phyloP scores from a whole-genome alignment of 1,140 invertebrate species.

The Medauroidea extradentata region DNA sequence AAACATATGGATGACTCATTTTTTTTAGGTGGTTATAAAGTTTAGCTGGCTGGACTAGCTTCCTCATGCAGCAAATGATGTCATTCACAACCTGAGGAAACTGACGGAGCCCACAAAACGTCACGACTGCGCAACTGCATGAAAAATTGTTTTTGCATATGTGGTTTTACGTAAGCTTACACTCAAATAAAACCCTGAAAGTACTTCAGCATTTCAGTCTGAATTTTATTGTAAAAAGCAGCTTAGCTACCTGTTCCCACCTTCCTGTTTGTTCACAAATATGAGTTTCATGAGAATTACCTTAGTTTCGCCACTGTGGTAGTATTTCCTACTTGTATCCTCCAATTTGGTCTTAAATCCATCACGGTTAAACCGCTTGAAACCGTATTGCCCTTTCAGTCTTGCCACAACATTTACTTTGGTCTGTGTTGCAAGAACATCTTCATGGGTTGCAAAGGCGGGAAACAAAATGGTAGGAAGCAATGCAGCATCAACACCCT shows the following conservation, averaged over 20 bases:
- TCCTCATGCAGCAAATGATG: not conserved
- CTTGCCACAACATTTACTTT: constrained; percentile 82
- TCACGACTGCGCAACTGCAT: no score
- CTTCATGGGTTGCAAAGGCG: constrained; percentile 96
- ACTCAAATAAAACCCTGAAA: not conserved
- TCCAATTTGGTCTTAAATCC: constrained; percentile 90
- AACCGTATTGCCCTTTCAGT: constrained; percentile 86
- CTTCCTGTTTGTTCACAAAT: not conserved
- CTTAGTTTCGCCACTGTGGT: constrained; percentile 65
- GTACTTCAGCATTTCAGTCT: no score
- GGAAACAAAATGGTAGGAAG: constrained; percentile 94
- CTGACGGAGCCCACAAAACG: no score
- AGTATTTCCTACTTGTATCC: constrained; percentile 69
- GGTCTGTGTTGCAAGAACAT: constrained; percentile 77
- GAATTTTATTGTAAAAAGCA: not conserved
- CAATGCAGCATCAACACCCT: constrained; percentile 86
- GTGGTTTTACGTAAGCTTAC: no score
- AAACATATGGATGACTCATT: no score
- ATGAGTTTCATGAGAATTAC: constrained; percentile 35
- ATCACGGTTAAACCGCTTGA: constrained; percentile 93
- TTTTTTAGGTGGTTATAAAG: constrained; percentile 4
- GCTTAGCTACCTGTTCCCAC: not conserved
- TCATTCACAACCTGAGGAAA: not conserved
- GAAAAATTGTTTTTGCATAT: no score
- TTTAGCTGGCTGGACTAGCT: not conserved